Percentiles rank a stretch among this genome's conserved stretches.
These are phyloP conservation scores for Netelia virgata DNA, from an alignment of 2,888 invertebrate species.

Conservation along the genomic window DNA sequence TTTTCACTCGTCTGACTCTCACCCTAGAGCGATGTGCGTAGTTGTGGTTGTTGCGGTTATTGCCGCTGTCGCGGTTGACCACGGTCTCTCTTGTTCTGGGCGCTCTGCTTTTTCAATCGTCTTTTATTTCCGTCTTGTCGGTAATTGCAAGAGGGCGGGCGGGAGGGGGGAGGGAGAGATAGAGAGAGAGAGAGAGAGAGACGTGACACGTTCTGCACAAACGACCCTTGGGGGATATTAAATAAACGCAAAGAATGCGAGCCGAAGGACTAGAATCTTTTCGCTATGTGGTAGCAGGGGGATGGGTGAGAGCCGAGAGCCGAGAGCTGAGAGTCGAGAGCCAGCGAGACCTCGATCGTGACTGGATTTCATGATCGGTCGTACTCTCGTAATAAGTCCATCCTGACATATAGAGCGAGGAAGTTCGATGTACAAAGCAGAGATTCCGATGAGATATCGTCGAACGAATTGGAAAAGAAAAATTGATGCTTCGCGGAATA, in stretches of 20 bases:
- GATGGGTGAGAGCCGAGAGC: neutral
- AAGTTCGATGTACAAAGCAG: neutral
- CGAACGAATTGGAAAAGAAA: neutral
- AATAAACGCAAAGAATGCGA: conserved; percentile 38
- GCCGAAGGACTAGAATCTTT: conserved; percentile 37
- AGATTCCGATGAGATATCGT: conserved; percentile 35
- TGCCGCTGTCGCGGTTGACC: too few species aligned
- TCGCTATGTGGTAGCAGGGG: neutral
- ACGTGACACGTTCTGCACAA: conserved; percentile 34
- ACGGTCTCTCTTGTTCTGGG: conserved; percentile 6
- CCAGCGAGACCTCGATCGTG: conserved; percentile 50
- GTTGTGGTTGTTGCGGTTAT: too few species aligned
- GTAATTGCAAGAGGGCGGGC: conserved; percentile 46
- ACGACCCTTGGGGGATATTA: conserved; percentile 42
- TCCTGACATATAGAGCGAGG: conserved; percentile 20
- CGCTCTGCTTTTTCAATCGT: conserved; percentile 46
- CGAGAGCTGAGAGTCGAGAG: neutral
- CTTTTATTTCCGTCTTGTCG: conserved; percentile 51
- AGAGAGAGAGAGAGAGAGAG: conserved; percentile 9
- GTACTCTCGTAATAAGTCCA: conserved; percentile 37
- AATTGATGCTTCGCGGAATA: neutral
- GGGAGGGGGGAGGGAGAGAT: neutral
- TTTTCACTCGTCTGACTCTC: conserved; percentile 6
- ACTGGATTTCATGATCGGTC: conserved; percentile 52
- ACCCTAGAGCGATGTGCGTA: conserved; percentile 1